Base-by-base conservation (phyloP, 2,888 invertebrate genomes). In the Parasteatoda lunata region DNA sequence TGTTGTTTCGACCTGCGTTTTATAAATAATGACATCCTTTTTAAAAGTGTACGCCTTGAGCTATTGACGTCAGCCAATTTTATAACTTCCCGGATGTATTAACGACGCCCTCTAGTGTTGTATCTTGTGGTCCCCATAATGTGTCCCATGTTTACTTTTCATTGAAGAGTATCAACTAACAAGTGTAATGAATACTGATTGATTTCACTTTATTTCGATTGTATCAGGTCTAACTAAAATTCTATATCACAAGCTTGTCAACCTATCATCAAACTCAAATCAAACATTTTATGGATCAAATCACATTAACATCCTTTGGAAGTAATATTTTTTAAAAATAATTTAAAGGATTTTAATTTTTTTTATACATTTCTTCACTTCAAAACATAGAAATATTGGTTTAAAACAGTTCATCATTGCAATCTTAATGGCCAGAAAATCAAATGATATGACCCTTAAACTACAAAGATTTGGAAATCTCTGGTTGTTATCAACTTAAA, bases 1-100 rank as follows among this genome's bases (percentile, higher is more conserved):
- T 86, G 86, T 86, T 86, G 86, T 86, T 77, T 65, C 69, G 86
- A 86, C 73, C 81, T 77, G 86, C 77, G 81, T 72, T 81, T 81
- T 82, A 86, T 82, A 86, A 86, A 86, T 86, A 86, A 86, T 77
- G 86, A 86, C 86, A 86, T 86, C 86, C 86, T 86, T 77, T 86
- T 86, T 86, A 86, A 85, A 85, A 71, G 77, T 72, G 59, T 68
- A 71, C 52, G 77, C 77, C 30, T 54, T 45, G 66, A 45, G 68
- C 76, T 70, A 84, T 79, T 86, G 86, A 86, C 86, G 84, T 84
- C 84, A 84, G 65, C 65, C 78, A 84, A 84, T 84, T 84, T 84
- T 68, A 76, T 68, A 30, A 81, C 86, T 86, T 86, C 86, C 86
- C 86, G 86, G 86, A 86, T 77, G 81, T 77, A 68, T 72, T 64